These are phyloP conservation scores for Drosophila punjabiensis DNA, from an alignment of 1,140 invertebrate species.

Conservation along the genomic window DNA sequence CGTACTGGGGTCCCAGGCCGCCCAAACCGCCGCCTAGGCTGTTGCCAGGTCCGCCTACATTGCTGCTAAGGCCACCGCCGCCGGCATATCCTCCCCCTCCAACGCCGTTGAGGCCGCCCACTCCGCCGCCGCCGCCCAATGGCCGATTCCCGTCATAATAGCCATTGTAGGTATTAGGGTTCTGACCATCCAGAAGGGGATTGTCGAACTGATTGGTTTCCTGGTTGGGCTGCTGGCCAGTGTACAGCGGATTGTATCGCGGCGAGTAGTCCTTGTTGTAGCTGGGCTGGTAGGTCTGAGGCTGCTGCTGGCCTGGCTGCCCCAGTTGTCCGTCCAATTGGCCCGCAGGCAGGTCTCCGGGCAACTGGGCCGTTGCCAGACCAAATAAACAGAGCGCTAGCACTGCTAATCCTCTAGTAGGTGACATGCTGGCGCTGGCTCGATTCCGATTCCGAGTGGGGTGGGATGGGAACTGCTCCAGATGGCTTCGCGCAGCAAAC, in stretches of 20 bases:
- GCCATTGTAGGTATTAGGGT: slow-evolving; percentile 48
- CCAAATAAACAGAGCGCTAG: slow-evolving; percentile 40
- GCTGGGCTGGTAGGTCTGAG: slow-evolving; percentile 72
- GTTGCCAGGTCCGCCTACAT: slow-evolving; percentile 46
- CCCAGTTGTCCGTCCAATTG: slow-evolving; percentile 14
- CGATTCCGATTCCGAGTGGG: slow-evolving; percentile 24
- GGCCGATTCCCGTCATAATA: slow-evolving; percentile 54
- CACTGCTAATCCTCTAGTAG: slow-evolving; percentile 13
- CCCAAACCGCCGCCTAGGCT: slow-evolving; percentile 57
- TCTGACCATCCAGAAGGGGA: slow-evolving; percentile 63
- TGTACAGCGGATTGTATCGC: slow-evolving; percentile 76
- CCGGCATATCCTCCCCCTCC: neutral
- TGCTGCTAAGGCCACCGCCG: slow-evolving; percentile 18
- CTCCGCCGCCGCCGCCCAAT: slow-evolving; percentile 10
- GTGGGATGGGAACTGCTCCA: slow-evolving; percentile 40
- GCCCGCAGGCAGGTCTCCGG: slow-evolving; percentile 42
- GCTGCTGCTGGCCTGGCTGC: slow-evolving; percentile 37
- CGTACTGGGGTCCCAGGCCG: slow-evolving; percentile 61
- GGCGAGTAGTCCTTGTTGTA: slow-evolving; percentile 81
- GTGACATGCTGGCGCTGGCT: slow-evolving; percentile 51
- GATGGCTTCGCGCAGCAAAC: slow-evolving; percentile 29
- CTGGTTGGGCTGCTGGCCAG: slow-evolving; percentile 60
- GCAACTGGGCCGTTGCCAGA: slow-evolving; percentile 56
- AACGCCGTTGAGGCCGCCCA: slow-evolving; percentile 6
- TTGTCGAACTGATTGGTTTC: slow-evolving; percentile 70